Evolutionary conservation across 2,888 invertebrate species (phyloP).

Genomic region (Cryptocephalus moraei): DNA sequence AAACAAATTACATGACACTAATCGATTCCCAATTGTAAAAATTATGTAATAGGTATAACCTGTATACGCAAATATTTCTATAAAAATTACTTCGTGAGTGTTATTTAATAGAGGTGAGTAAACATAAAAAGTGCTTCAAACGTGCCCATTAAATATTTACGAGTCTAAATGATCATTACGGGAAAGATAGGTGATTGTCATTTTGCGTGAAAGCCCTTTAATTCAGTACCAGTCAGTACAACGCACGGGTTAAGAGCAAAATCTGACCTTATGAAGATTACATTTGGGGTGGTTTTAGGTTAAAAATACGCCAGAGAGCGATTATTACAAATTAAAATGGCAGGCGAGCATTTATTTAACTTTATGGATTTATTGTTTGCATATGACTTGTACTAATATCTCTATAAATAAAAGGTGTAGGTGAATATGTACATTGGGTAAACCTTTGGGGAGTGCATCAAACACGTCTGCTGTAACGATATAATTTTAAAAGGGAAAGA

Average conservation of each 20-base stretch:
- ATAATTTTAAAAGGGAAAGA: too few species aligned
- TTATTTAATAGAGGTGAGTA: conserved; percentile 8
- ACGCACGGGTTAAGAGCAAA: conserved; percentile 7
- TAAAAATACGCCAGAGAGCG: too few species aligned
- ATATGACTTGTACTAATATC: too few species aligned
- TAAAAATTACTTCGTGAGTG: conserved; percentile 6
- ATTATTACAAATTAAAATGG: too few species aligned
- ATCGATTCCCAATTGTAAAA: too few species aligned
- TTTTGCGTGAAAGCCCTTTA: conserved; percentile 25
- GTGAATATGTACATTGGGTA: too few species aligned
- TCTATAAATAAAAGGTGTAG: too few species aligned
- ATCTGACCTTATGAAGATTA: conserved; percentile 5
- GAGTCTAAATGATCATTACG: conserved; percentile 28
- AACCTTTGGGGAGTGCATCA: too few species aligned
- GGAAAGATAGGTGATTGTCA: conserved; percentile 31
- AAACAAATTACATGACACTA: too few species aligned
- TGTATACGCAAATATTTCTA: conserved; percentile 1
- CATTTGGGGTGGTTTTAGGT: not conserved
- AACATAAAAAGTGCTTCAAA: conserved; percentile 7
- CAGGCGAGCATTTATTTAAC: too few species aligned
- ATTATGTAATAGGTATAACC: not conserved
- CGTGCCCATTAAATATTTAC: conserved; percentile 20
- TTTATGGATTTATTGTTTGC: too few species aligned
- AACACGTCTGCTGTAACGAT: too few species aligned
- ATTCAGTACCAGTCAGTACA: conserved; percentile 25